Evolutionary conservation across 2,113 vertebrate species (phyloP).

Genomic region (Daubentonia madagascariensis): DNA sequence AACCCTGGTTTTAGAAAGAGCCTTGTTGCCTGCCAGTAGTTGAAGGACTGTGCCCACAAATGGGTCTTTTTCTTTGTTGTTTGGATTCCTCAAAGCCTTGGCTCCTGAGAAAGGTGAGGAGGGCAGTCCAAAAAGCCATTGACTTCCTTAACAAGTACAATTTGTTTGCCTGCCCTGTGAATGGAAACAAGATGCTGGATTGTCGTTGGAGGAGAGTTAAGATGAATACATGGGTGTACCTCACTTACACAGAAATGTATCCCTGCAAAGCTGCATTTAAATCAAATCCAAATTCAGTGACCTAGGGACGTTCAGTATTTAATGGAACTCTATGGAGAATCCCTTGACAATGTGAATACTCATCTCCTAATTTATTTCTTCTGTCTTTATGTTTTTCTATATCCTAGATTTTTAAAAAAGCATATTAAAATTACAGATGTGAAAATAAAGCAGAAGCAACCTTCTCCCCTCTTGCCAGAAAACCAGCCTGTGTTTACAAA

Average conservation of each 20-base stretch:
- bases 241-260: background rate
- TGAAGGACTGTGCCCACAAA: background rate
- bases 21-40: background rate
- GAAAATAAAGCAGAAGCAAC: constrained; percentile 31
- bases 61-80: background rate
- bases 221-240: background rate
- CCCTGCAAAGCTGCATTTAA: constrained; percentile 36
- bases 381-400: background rate
- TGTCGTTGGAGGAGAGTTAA: background rate
- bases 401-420: background rate
- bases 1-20: background rate
- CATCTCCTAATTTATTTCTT: constrained; percentile 33
- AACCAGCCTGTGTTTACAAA: constrained; percentile 39
- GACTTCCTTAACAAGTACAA: background rate
- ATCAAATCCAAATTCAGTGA: background rate
- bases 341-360: constrained; percentile 68
- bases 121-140: background rate
- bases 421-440: constrained; percentile 13
- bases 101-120: background rate
- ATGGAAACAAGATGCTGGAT: background rate
- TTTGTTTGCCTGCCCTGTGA: background rate
- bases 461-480: background rate
- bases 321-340: constrained; percentile 27
- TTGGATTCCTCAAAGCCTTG: background rate
- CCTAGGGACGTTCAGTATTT: background rate